A percentile compares a stretch with the other conserved stretches of the same genome.
Evolutionary conservation across 2,113 vertebrate genomes (phyloP).

Genomic region (Onychorhynchus coronatus): DNA sequence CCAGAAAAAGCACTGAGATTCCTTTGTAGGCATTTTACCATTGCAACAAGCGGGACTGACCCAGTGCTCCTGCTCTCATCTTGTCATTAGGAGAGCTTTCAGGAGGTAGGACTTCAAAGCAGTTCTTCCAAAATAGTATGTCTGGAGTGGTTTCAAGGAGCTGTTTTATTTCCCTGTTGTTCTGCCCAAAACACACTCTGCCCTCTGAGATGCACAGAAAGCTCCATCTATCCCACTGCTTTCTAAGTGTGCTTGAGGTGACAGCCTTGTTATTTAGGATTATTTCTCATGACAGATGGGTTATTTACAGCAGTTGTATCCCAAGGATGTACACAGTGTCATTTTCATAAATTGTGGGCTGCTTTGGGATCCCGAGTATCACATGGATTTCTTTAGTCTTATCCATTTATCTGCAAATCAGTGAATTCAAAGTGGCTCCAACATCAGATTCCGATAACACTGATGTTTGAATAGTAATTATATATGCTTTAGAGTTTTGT

Average conservation of each 20-base stretch:
- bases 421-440: not conserved
- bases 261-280: not conserved
- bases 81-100: not conserved
- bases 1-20: not conserved
- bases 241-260: not conserved
- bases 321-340: not conserved
- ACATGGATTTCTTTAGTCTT: not conserved
- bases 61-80: not conserved
- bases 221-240: not conserved
- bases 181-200: not conserved
- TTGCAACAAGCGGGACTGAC: not conserved
- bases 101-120: not conserved
- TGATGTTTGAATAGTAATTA: not conserved
- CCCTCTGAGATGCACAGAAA: not conserved
- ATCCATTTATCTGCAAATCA: not conserved
- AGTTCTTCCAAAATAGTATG: not conserved
- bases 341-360: not conserved
- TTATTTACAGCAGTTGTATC: constrained; percentile 12
- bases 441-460: not conserved
- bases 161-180: not conserved
- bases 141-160: not conserved
- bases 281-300: not conserved
- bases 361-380: not conserved
- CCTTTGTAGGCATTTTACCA: not conserved
- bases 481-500: not conserved